These are phyloP conservation scores for Brachyrhaphis roseni DNA, from an alignment of 2,797 vertebrate genomes.

Conservation along the genomic window DNA sequence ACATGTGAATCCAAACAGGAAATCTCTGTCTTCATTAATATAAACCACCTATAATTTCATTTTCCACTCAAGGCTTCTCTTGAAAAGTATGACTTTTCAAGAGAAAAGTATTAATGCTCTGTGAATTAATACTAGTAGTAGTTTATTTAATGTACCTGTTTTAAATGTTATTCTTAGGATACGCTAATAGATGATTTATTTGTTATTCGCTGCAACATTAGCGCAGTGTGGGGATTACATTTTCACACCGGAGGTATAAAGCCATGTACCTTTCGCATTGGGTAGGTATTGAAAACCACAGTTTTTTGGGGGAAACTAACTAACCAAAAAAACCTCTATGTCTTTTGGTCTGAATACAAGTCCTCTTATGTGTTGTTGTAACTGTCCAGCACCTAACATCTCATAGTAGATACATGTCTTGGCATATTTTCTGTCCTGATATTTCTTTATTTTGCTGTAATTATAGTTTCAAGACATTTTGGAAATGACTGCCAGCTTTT, in stretches of 20 bases:
- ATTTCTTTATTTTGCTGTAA: not conserved
- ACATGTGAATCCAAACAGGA: conserved; percentile 52
- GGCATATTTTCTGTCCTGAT: not conserved
- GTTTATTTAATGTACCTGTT: not conserved
- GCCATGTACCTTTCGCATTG: not conserved
- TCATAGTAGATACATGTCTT: not conserved
- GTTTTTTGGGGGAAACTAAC: not conserved
- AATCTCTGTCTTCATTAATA: conserved; percentile 34
- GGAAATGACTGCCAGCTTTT: not conserved
- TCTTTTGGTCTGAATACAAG: not conserved
- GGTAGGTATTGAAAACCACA: not conserved
- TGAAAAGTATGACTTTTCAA: not conserved
- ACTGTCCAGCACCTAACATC: not conserved
- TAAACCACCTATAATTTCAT: conserved; percentile 31
- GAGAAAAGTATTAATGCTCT: too few relatives aligned
- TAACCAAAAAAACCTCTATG: not conserved
- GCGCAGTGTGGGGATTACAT: not conserved
- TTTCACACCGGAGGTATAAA: not conserved
- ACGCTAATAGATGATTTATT: not conserved
- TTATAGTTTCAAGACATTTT: not conserved
- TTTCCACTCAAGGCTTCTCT: not conserved
- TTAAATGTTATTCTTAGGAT: not conserved
- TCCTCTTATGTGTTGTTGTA: not conserved
- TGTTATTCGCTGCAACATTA: not conserved
- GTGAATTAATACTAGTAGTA: not conserved